Base-by-base conservation (phyloP, 2,797 vertebrate genomes). In the Falco naumanni region DNA sequence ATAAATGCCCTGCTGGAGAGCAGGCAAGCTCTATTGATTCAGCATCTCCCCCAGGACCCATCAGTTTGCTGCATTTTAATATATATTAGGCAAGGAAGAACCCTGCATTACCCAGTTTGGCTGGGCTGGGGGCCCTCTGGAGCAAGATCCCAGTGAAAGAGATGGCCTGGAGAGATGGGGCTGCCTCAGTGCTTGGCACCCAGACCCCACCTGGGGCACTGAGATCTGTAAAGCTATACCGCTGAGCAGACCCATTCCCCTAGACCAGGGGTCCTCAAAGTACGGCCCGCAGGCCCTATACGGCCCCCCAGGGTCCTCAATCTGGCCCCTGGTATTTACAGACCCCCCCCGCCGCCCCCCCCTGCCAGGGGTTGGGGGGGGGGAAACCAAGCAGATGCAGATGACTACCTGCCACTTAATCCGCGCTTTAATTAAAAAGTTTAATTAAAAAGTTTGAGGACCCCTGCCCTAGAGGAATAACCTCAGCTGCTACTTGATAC, bases 1-100 rank as follows among this genome's bases (percentile, higher is more conserved):
- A 90, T 71, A 53, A 93, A 94, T 69, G 72, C 83, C 72, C 10
- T 60, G 84, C 72, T 89, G 57, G 69, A 33, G 71, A 87, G 68
- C 80, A 90, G 63, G n/a, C 61, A 29, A 43, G 34, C 57, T 76
- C 71, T 68, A 92, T 95, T 88, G 96, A 97, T 93, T 90, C 85
- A 77, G 33, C 61, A 43, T 13, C 48, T 94, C 95, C 79, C 85
- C 60, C 1, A 31, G 71, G 97, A 89, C 66, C 31, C 69, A 96
- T 96, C 84, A 18, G 70, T 90, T 83, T 56, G 61, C 84, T 70
- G 57, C n/a, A 69, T 94, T 98, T 97, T 95, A 96, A 95, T 95
- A 93, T 69, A 33, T 15, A 66, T 93, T 72, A 91, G 85, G 75
- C 83, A 64, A 92, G 41, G 17, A 74, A 71, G 16, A 72, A 61